Evolutionary conservation across 2,113 vertebrate species (phyloP).

Genomic region (Pollachius pollachius): DNA sequence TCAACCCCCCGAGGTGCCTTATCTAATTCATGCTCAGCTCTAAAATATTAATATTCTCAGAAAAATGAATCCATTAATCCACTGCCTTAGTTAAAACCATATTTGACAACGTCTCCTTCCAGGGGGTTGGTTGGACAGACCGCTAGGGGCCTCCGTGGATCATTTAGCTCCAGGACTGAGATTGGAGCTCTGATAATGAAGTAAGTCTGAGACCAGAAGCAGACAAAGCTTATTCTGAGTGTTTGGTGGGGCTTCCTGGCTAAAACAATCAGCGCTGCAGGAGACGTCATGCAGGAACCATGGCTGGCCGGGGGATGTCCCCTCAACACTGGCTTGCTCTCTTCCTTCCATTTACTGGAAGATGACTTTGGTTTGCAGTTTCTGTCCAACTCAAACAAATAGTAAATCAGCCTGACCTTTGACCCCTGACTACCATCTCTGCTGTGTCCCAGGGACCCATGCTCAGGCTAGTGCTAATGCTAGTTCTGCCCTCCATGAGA

Average conservation of each 20-base stretch:
- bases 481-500: too few relatives aligned
- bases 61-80: background rate
- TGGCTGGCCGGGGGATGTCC: background rate
- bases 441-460: background rate
- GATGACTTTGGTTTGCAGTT: background rate
- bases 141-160: slow-evolving; percentile 5
- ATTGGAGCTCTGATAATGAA: slow-evolving; percentile 19
- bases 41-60: background rate
- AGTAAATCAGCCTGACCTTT: slow-evolving; percentile 17
- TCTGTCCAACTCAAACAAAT: slow-evolving; percentile 6
- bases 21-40: background rate
- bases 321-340: background rate
- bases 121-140: background rate
- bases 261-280: background rate
- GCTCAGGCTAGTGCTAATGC: too few relatives aligned
- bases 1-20: background rate
- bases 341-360: background rate
- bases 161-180: slow-evolving; percentile 10
- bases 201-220: slow-evolving; percentile 1
- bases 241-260: slow-evolving; percentile 12
- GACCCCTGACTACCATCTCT: background rate
- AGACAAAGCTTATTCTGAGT: background rate
- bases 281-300: slow-evolving; percentile 1
- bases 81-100: background rate
- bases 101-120: too few relatives aligned